phyloP scores from a whole-genome alignment of 53 echinoderm and acorn worm species.

The Arbacia lixula region DNA sequence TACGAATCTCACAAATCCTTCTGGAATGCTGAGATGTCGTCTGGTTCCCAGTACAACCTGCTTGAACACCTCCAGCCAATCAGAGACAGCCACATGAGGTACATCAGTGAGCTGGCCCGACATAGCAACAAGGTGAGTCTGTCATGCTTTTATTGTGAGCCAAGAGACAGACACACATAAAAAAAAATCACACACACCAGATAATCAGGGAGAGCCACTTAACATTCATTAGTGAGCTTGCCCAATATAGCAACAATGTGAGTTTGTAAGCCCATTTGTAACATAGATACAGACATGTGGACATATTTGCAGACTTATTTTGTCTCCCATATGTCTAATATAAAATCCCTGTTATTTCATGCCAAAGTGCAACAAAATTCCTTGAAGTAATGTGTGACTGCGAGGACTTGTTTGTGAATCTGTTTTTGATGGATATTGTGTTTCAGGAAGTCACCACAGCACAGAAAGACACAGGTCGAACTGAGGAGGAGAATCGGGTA shows the following conservation, averaged over 20 bases:
- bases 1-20: conserved; percentile 84
- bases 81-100: conserved; percentile 92
- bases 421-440: too few relatives aligned
- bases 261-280: not conserved
- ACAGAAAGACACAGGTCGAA: conserved; percentile 91
- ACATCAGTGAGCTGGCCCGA: conserved; percentile 95
- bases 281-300: not conserved
- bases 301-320: not conserved
- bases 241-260: not conserved
- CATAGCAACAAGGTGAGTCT: conserved; percentile 95
- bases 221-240: not conserved
- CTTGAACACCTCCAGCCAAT: conserved; percentile 82
- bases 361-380: too few relatives aligned
- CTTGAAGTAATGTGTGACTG: too few relatives aligned
- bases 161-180: too few relatives aligned
- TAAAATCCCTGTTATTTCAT: too few relatives aligned
- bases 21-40: conserved; percentile 77
- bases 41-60: conserved; percentile 88
- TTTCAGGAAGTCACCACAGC: conserved; percentile 96
- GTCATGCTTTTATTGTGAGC: not conserved
- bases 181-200: too few relatives aligned
- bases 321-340: not conserved
- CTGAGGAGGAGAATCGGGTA: conserved; percentile 86
- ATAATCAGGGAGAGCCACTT: not conserved
- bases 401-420: too few relatives aligned